Evolutionary conservation across 2,797 vertebrate genomes (phyloP), one percentile per base, ranked within the genome.

Genomic region (Sebastiscus albofasciatus): DNA sequence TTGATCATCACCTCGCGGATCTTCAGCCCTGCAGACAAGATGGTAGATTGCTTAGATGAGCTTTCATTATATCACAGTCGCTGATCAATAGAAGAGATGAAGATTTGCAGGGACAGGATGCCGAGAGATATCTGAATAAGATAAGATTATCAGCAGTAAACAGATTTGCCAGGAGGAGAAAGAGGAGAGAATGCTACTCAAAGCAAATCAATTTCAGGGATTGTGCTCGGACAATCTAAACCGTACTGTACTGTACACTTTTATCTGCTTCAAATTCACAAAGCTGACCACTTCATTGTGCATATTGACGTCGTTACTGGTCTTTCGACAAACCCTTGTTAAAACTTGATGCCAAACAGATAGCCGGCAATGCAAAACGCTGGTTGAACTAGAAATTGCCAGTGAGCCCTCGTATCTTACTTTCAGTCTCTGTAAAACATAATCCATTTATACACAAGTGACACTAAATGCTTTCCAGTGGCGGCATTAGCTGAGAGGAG

Each of bases 1-100:
- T 99, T 99, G 95, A 99, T 99, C 92, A 96, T 96, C 85, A 99
- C 98, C 91, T 99, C 98, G 0, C 97, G 96, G 71, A 98, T 96
- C 90, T 97, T 98, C 94, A 98, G 46, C 59, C 98, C 98, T 99
- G 95, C 72, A 24, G 86, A 87, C 20, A 24, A 80, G 61, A 82
- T 1, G 0, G 67, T 74, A 3, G 73, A 82, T 54, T 34, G 68
- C 66, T 79, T 2, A 58, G 86, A 90, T 89, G 73, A 73, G 79
- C 60, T 65, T 75, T 82, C 72, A 58, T 87, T 77, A 81, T 24
- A 77, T 74, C 61, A 42, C 52, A 9, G 39, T 49, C 60, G 0
- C 54, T 33, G 81, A 88, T 86, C 79, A 77, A 81, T 83, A 72
- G 61, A 46, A 46, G 49, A 67, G 67, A 88, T 33, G 84, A 14